Evolutionary conservation across 2,113 vertebrate species (phyloP).

Genomic region (Cololabis saira): DNA sequence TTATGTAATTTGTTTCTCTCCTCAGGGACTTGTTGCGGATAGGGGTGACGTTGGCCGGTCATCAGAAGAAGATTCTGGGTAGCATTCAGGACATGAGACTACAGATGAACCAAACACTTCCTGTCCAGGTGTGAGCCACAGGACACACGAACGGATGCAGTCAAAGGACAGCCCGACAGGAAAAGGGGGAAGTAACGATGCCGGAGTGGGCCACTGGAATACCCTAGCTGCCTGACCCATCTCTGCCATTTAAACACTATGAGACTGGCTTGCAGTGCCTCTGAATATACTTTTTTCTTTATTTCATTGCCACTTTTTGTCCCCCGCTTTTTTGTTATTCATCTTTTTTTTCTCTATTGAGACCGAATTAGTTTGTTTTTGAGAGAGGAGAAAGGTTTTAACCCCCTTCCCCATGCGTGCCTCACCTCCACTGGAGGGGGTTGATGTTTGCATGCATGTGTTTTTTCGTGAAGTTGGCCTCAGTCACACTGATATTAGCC

Average conservation of each 20-base stretch:
- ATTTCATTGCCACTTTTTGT: conserved; percentile 65
- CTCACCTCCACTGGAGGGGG: conserved; percentile 66
- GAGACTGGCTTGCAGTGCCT: conserved; percentile 87
- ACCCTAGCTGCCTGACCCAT: conserved; percentile 83
- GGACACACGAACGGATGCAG: conserved; percentile 58
- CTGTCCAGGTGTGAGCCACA: conserved; percentile 93
- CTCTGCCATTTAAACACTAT: conserved; percentile 80
- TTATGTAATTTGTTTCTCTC: conserved; percentile 30
- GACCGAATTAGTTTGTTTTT: conserved; percentile 74
- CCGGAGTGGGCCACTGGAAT: conserved; percentile 81
- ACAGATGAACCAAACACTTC: conserved; percentile 99
- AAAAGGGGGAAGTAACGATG: conserved; percentile 62
- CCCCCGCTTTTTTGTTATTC: conserved; percentile 78
- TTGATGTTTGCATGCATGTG: conserved; percentile 80
- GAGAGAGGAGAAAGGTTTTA: conserved; percentile 49
- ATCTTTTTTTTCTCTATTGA: conserved; percentile 64
- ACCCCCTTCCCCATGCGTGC: conserved; percentile 56
- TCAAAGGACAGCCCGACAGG: conserved; percentile 62
- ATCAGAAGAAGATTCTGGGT: conserved; percentile 99
- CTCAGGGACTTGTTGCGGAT: conserved; percentile 96
- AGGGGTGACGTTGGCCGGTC: conserved; percentile 96
- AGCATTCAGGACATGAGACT: conserved; percentile 99
- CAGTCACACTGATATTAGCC: conserved; percentile 69
- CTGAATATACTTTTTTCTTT: conserved; percentile 74
- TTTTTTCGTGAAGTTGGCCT: conserved; percentile 70